Conservation (phyloP, 2,113 vertebrate species). For the Lampris incognitus region DNA sequence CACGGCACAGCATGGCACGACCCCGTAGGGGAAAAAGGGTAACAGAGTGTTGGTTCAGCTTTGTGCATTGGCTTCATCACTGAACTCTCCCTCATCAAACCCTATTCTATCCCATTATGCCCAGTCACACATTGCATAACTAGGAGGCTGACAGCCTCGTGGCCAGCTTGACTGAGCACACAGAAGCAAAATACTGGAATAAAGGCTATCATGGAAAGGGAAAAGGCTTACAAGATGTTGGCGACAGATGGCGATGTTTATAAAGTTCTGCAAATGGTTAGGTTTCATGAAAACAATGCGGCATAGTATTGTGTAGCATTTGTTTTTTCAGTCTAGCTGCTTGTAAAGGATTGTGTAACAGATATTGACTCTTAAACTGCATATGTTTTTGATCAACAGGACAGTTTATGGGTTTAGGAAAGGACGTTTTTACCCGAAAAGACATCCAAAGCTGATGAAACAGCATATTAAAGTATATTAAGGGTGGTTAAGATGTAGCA, state of each 20-base stretch:
- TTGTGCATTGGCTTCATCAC: constrained; percentile 1
- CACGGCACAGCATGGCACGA: too few relatives aligned
- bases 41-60: constrained; percentile 19
- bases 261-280: background rate
- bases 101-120: constrained; percentile 25
- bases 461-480: background rate
- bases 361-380: background rate
- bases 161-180: background rate
- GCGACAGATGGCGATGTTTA: background rate
- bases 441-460: constrained; percentile 10
- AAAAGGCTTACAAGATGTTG: background rate
- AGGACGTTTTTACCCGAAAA: background rate
- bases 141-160: constrained; percentile 21
- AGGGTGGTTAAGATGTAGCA: constrained; percentile 26
- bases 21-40: too few relatives aligned
- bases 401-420: background rate
- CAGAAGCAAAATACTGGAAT: constrained; percentile 21
- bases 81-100: constrained; percentile 13
- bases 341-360: background rate
- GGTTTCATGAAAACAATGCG: background rate
- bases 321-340: background rate
- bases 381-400: background rate
- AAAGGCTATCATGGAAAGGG: background rate
- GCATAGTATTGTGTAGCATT: background rate
- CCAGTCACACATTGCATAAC: constrained; percentile 37